Base-by-base conservation (phyloP, 2,113 vertebrate genomes). In the Desmodus rotundus region DNA sequence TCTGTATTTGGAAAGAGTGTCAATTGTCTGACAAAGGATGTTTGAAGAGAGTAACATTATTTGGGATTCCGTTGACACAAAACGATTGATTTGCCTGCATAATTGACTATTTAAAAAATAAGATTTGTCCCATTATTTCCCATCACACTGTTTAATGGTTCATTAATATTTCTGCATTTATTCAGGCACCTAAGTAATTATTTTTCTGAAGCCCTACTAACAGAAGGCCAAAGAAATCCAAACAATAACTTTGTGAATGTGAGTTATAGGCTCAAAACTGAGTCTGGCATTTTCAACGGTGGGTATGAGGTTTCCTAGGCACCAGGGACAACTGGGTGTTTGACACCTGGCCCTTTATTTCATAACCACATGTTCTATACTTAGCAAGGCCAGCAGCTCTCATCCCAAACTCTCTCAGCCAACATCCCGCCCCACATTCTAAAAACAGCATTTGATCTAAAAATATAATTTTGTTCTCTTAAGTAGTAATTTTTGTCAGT, bases 111-210 rank as follows among this genome's bases (percentile, higher is more conserved):
- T 92, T 94, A 74, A 94, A 83, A 61, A 93, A 65, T 76, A 83
- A 93, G 81, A 92, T 28, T 7, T 58, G 13, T 4, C 0, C 16
- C 7, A 33, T 85, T 56, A 76, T 56, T 78, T 97, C 96, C 38
- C 26, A 68, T 54, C 38, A 28, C 43, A n/a, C 24, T 93, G 65
- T 94, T 84, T 72, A 93, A 78, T 63, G 33, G 82, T 65, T 87
- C 82, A 76, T 93, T 93, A 94, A 52, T 85, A 96, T 84, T 33
- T 91, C 31, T 92, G 6, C 95, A 33, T 96, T 97, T 96, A 93
- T 97, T 95, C 7, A 17, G 45, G 16, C 2, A 63, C 33, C 65
- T 28, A 47, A 47, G 36, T 77, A 96, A 91, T 97, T 96, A 85
- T 73, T 43, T 92, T 96, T 94, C 93, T 50, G 54, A 97, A 94